Conservation (phyloP, 2,888 invertebrate species). For the Coelogynopora nodosa region DNA sequence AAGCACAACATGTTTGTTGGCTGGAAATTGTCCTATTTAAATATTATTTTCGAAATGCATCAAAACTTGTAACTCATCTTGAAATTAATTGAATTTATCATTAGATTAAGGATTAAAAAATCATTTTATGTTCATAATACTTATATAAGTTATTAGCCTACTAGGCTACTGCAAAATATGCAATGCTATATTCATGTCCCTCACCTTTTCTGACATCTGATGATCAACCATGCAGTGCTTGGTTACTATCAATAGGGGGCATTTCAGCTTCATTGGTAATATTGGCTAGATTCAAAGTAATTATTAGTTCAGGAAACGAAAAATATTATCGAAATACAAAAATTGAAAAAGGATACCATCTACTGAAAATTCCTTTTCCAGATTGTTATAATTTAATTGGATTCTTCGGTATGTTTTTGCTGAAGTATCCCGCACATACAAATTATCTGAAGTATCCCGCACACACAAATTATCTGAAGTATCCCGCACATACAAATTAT, state of each 20-base stretch:
- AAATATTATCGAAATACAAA: neutral
- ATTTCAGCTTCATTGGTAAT: neutral
- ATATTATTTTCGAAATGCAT: neutral
- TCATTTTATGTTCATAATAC: no score
- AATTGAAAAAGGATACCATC: neutral
- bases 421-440: neutral
- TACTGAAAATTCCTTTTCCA: neutral
- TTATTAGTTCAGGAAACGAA: neutral
- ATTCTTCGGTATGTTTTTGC: neutral
- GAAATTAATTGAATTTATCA: neutral
- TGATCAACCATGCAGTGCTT: no score
- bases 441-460: neutral
- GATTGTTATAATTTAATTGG: neutral
- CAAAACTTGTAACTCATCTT: neutral
- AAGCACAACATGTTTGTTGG: neutral
- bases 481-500: neutral
- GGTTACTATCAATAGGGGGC: no score
- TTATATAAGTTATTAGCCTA: no score
- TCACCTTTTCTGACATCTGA: no score
- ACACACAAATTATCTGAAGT: neutral
- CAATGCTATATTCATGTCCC: neutral
- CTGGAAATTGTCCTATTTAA: neutral
- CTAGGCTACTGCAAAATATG: neutral
- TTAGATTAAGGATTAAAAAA: no score
- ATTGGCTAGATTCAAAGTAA: neutral